Evolutionary conservation across 2,797 vertebrate genomes (phyloP), one percentile per base, ranked within the genome.

Genomic region (Mastacembelus armatus): DNA sequence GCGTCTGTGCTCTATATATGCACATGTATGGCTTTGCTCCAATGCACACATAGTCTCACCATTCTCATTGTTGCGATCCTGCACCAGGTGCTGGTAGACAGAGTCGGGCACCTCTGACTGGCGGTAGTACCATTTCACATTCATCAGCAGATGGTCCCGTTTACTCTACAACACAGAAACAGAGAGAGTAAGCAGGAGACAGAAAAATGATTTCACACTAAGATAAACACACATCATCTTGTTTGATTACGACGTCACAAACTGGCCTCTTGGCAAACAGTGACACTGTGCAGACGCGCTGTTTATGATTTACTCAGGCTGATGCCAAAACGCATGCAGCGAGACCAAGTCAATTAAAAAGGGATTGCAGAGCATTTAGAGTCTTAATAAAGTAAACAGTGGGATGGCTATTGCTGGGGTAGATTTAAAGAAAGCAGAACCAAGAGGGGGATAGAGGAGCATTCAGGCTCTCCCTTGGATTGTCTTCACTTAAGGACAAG

Each of bases 41-140:
- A 24, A 19, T 16, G 27, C 61, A 80, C 16, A 51, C 29, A 27
- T 32, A 3, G 49, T 14, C 92, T 93, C 91, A 99, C 97, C 98
- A 15, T 99, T 99, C 89, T 99, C 98, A 44, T 99, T 99, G 94
- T 99, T 97, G 80, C 98, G 95, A 91, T 99, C 98, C 93, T 98
- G 98, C 85, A 99, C 98, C 94, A 99, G 94, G 93, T 99, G 98
- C 93, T 99, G 98, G 91, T 99, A 99, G 78, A 99, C 98, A 1
- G 98, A 99, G 92, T 99, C 98, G 0, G 98, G 98, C 78, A 99
- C 98, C 94, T 99, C 98, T 76, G 98, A 99, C 84, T 99, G 97
- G 90, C 98, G 98, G 91, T 99, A 99, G 95, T 99, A 99, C 98
- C 98, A 99, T 92, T 99, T 99, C 85, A 99, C 98, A 86, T 97